These are phyloP conservation scores for Nasonovia ribisnigri DNA, from an alignment of 2,888 invertebrate genomes.

Conservation along the genomic window DNA sequence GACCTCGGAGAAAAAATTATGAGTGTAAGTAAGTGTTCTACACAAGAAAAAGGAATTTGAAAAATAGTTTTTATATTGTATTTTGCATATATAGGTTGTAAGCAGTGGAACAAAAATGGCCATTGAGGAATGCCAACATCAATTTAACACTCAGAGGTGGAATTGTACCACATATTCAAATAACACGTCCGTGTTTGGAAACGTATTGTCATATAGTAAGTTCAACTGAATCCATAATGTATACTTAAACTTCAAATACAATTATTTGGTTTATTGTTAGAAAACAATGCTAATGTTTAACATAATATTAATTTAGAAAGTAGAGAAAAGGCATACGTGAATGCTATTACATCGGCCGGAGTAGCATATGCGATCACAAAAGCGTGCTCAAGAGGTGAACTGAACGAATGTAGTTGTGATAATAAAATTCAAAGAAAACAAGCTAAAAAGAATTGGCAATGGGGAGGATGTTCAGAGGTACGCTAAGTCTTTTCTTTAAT, in stretches of 20 bases:
- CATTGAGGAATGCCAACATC: conserved; percentile 90
- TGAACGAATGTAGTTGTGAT: conserved; percentile 91
- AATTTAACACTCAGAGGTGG: conserved; percentile 89
- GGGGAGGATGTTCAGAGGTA: conserved; percentile 94
- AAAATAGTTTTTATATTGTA: conserved; percentile 49
- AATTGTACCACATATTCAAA: conserved; percentile 87
- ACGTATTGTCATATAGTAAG: conserved; percentile 87
- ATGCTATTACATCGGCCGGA: conserved; percentile 90
- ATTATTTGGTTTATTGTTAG: neutral
- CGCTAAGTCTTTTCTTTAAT: neutral
- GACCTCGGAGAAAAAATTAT: conserved; percentile 80
- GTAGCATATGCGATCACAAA: conserved; percentile 89
- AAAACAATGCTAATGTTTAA: neutral
- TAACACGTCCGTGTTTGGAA: conserved; percentile 85
- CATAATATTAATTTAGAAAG: conserved; percentile 76
- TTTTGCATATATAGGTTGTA: conserved; percentile 76
- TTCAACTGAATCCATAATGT: neutral
- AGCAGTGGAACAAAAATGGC: conserved; percentile 86
- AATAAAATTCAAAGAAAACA: conserved; percentile 78
- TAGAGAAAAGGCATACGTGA: conserved; percentile 89
- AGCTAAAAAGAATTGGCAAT: conserved; percentile 86
- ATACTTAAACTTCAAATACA: neutral
- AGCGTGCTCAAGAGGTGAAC: conserved; percentile 87
- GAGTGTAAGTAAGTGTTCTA: conserved; percentile 72
- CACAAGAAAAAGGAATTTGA: conserved; percentile 15